Conservation (phyloP, 2,888 invertebrate genomes). For the Chrysotoxum bicinctum region DNA sequence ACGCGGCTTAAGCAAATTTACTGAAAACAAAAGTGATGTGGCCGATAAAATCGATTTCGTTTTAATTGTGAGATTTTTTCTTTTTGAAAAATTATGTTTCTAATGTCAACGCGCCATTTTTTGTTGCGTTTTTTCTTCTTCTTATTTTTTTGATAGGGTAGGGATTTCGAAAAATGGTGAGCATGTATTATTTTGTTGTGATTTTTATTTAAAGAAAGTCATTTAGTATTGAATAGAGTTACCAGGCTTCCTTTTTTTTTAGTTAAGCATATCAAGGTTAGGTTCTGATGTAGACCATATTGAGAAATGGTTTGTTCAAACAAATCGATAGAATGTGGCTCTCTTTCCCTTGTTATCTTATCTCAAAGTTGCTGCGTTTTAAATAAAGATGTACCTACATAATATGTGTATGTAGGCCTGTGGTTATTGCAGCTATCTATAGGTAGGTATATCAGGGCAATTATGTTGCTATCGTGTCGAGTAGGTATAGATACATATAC, state of each 20-base stretch:
- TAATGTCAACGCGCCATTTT: slow-evolving; percentile 66
- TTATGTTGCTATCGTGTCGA: too few species aligned
- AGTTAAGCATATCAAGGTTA: background rate
- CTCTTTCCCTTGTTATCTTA: too few species aligned
- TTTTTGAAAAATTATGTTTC: slow-evolving; percentile 13
- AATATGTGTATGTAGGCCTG: too few species aligned
- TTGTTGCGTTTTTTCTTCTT: slow-evolving; percentile 10
- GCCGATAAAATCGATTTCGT: slow-evolving; percentile 68
- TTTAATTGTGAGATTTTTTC: slow-evolving; percentile 27
- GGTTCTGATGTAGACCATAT: background rate
- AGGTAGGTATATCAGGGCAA: too few species aligned
- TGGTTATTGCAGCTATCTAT: too few species aligned
- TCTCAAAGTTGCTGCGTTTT: too few species aligned
- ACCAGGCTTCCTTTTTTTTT: background rate
- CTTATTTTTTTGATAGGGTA: background rate
- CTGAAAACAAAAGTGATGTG: slow-evolving; percentile 42
- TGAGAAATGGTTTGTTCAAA: background rate
- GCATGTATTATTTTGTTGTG: background rate
- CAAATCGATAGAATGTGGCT: too few species aligned
- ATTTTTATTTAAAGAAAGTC: background rate
- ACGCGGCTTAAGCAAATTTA: slow-evolving; percentile 47
- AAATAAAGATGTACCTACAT: too few species aligned
- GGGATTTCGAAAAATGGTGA: background rate
- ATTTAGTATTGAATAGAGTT: background rate
- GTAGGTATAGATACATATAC: too few species aligned